Evolutionary conservation across 2,113 vertebrate species (phyloP), one percentile per base, ranked within the genome.

Genomic region (Mustela nigripes): DNA sequence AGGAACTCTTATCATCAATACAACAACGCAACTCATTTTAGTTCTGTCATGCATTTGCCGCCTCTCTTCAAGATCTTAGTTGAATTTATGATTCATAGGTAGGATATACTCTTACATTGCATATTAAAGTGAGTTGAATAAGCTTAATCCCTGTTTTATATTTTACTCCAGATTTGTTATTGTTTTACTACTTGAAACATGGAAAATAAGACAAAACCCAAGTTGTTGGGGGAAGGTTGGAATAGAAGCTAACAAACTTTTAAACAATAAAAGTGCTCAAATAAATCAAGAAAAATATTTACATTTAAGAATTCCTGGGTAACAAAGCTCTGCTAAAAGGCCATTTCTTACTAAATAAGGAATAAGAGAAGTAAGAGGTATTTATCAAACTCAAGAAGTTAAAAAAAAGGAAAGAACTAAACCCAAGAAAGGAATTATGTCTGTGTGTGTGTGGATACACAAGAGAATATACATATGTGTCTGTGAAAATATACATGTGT

Each of bases 41-140:
- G 11, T 42, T 36, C 24, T 74, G 26, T 4, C 63, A 22, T 26
- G 2, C 60, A 33, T 79, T 71, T 36, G 12, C 31, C 48, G 45
- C 9, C 4, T 36, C 11, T 45, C 36, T 53, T 76, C 31, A 82
- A 76, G 62, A 84, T 62, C 76, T 94, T 85, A 14, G 74, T 73
- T 78, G 60, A 81, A 74, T 22, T 81, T 7, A 90, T 84, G 39
- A 89, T 82, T 50, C 3, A 1, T 26, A 83, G 39, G 92, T 58
- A 94, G 71, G 36, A 24, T 24, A 15, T 60, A 71, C 16, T 50
- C 73, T 60, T 36, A 79, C 11, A 21, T 36, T 86, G 53, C 48
- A 92, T 83, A 97, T 96, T 98, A 98, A 98, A 97, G 22, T 93
- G 58, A 82, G 33, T n/a, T 62, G 56, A 82, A 81, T 81, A 97